Percentiles rank a stretch among this genome's conserved stretches.
These are phyloP conservation scores for Urocyon cinereoargenteus DNA, from an alignment of 2,797 vertebrate genomes.

Conservation along the genomic window DNA sequence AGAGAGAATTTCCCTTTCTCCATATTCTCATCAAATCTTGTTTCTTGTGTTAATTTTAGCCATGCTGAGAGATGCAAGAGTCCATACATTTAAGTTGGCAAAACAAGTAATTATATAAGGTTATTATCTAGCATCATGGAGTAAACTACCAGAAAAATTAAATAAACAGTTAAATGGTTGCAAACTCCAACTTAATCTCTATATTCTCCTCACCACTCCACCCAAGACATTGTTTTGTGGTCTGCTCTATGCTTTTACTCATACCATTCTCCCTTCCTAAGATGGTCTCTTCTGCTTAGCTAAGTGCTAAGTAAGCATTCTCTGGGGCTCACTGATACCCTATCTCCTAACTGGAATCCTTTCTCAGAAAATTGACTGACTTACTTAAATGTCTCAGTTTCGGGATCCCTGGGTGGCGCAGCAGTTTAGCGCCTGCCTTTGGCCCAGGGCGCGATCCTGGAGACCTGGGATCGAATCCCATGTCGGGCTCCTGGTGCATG, in stretches of 20 bases:
- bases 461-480: too few species aligned
- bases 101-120: background rate
- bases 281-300: background rate
- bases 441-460: too few species aligned
- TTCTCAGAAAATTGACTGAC: background rate
- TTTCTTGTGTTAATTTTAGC: background rate
- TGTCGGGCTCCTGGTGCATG: too few species aligned
- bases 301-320: background rate
- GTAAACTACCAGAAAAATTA: conserved; percentile 21
- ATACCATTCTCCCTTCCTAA: background rate
- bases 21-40: background rate
- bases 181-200: background rate
- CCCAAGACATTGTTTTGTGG: background rate
- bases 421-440: too few species aligned
- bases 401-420: too few species aligned
- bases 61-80: background rate
- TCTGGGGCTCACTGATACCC: background rate
- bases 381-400: background rate
- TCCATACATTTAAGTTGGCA: background rate
- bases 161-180: background rate
- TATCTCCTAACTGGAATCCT: background rate
- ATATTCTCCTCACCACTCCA: background rate
- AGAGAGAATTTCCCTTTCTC: background rate
- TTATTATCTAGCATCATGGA: conserved; percentile 9
- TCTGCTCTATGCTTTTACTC: background rate